Evolutionary conservation across 2,888 invertebrate species (phyloP).

Genomic region (Tupiocoris notatus): DNA sequence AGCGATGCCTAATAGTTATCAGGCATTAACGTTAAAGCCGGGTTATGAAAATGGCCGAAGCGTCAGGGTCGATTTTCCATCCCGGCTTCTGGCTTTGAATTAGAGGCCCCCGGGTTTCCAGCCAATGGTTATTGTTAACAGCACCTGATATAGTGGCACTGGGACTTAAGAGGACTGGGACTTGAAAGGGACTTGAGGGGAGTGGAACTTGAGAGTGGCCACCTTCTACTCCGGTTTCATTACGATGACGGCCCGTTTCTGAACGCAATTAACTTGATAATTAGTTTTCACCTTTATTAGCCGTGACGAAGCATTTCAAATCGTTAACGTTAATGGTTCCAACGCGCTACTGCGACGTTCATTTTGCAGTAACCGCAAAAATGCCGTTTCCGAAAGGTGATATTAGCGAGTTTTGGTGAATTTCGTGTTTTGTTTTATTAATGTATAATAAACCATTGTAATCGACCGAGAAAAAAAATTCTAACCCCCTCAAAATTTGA

Average conservation of each 20-base stretch:
- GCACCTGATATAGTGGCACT: conserved; percentile 14
- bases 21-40: conserved; percentile 34
- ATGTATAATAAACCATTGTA: no score
- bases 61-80: not conserved
- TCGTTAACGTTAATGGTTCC: no score
- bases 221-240: conserved; percentile 12
- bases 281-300: conserved; percentile 29
- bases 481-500: no score
- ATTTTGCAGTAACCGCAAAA: no score
- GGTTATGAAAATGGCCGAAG: conserved; percentile 34
- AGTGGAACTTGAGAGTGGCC: not conserved
- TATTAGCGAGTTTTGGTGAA: no score
- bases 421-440: no score
- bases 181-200: not conserved
- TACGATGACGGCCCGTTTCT: conserved; percentile 10
- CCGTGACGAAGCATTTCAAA: no score
- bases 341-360: no score
- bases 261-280: conserved; percentile 31
- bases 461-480: no score
- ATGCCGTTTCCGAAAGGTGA: no score
- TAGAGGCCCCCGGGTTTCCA: conserved; percentile 26
- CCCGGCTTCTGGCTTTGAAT: conserved; percentile 6
- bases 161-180: not conserved
- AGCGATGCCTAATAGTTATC: conserved; percentile 33
- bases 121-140: conserved; percentile 29